Evolutionary conservation across 1,140 invertebrate genomes (phyloP), one percentile per base, ranked within the genome.

Genomic region (Eurosta solidaginis): DNA sequence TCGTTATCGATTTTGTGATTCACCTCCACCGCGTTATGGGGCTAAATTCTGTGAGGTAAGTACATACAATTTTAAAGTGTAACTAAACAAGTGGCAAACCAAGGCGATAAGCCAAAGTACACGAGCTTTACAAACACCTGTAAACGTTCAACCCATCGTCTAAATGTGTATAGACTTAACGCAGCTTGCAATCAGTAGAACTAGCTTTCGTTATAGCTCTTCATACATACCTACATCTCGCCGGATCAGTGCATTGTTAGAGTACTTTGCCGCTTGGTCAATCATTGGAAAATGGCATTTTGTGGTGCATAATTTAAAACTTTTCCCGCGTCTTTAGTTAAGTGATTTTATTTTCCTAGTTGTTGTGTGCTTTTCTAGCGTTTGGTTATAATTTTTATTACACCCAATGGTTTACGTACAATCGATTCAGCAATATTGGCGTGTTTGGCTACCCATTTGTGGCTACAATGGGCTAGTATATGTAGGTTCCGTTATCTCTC

Each of bases 31-130:
- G 1, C 91, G 92, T 52, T 95, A 95, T 83, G 94, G 94, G 2
- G 93, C 93, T 40, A 94, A 94, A 87, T 95, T 94, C 88, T 96
- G 95, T 83, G 92, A 95, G 90, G 94, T 95, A 89, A 87, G 86
- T 77, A 63, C 25, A 63, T 52, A 52, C 4, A 52, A 52, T 52
- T 6, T 4, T 2, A 40, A 59, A 68, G 33, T 42, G 59, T 68
- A 68, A 68, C 59, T 42, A 68, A 68, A 68, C 17, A 63, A 63
- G 17, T n/a, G 33, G 29, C 29, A 63, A 63, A 12, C 29, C 29
- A n/a, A 63, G n/a, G 17, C 22, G 14, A 29, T 59, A 59, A 27
- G 14, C 27, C 27, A 14, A 33, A n/a, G n/a, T n/a, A n/a, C n/a
- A n/a, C 52, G 12, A 29, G n/a, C 7, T n/a, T 17, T 12, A 14